Base-by-base conservation (phyloP, 1,140 invertebrate genomes). In the Cryptotermes secundus region DNA sequence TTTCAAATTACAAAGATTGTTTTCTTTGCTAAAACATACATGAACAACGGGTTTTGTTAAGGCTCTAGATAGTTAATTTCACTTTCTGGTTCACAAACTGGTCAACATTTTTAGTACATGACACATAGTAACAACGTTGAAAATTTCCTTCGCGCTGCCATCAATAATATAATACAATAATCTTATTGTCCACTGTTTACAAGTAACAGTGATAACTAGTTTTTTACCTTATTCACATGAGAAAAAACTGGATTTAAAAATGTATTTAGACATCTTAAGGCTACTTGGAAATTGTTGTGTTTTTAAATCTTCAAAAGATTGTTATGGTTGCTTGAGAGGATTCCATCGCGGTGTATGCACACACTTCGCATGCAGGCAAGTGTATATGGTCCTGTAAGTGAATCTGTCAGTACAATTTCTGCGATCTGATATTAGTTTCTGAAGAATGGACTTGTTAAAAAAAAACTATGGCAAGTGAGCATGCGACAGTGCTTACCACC, bases 181-280 rank as follows among this genome's bases (percentile, higher is more conserved):
- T 85, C 53, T 86, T 86, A 85, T 86, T 86, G 85, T 86, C 85
- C 85, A 86, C 85, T 86, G 85, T 83, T 85, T 65, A 79, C 45
- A 82, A 79, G 59, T 72, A 85, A 86, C 84, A 84, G 79, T 83
- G 85, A 86, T 82, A 81, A 82, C 79, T 84, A 80, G 38, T 45
- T 80, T 34, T 38, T 84, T n/a, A 42, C 53, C 34, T 72, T 72
- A 79, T 80, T 65, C 72, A 84, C 72, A 80, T 45, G 83, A 49
- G 38, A 65, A 45, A n/a, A 84, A 84, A 49, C 45, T 45, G 35
- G 34, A 80, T 49, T 82, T 82, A 84, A 82, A 82, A 82, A 82
- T 53, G 53, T n/a, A 65, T 84, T 84, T 65, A 59, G 79, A 81
- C 34, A 82, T 80, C 59, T 79, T 84, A 84, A 84, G 84, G 84